Evolutionary conservation across 30 jellyfish, hydroid and myxozoan species (phyloP), one percentile per base, ranked within the genome.

Genomic region (Turritopsis dohrnii): DNA sequence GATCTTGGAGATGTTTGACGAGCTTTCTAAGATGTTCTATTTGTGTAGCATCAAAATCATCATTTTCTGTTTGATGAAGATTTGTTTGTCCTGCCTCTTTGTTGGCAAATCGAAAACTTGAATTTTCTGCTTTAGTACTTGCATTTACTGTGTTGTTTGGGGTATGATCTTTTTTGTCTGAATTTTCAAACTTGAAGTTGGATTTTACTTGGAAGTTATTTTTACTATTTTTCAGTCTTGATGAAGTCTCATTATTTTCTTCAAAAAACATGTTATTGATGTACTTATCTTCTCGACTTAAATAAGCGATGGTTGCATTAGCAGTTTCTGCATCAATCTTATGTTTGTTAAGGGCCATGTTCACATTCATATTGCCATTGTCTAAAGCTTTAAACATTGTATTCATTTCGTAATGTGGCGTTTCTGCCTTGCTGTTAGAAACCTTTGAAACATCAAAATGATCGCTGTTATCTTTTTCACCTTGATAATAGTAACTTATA

Each of bases 1-100:
- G 77, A 69, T 69, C 87, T 65, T 80, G 87, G 9, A 80, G 65
- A 16, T 65, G 65, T 80, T 80, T 60, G 25, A 80, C 87, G 7
- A 80, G 28, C 28, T 69, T 65, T 41, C 76, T 80, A 16, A 80
- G 54, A 80, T 80, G 81, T 19, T 65, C 87, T 53, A 80, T 53
- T 29, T 80, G 87, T 25, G 31, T 13, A 21, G 66, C 28, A 29
- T 80, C 87, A 26, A 25, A 29, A n/a, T 29, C 65, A 19, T 80
- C 81, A 25, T 77, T 77, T 1, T 25, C 87, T 69, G 9, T 9
- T 18, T 23, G 65, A 80, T 80, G 87, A 52, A 80, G 21, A 8
- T 80, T 80, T 80, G 21, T 52, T 53, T 80, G 76, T 22, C 41
- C 72, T 17, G 29, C 18, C 71, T 52, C 71, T 29, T n/a, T 41